phyloP scores from a whole-genome alignment of 2,888 invertebrate genomes.

The Netelia virgata region DNA sequence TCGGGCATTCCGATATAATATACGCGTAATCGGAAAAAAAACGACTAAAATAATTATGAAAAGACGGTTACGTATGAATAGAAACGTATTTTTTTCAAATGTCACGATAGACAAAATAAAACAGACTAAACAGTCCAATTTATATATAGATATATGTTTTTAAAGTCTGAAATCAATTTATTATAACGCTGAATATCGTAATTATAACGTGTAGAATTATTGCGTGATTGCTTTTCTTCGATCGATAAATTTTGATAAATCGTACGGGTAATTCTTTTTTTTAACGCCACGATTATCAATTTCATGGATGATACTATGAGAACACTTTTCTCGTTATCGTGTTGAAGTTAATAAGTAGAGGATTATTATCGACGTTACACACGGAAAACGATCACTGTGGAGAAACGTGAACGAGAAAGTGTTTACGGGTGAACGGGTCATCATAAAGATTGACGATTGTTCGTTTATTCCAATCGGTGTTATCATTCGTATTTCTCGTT shows the following conservation, averaged over 20 bases:
- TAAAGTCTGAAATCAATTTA: not conserved
- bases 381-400: not conserved
- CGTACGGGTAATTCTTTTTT: not conserved
- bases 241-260: no score
- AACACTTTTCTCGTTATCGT: no score
- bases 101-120: not conserved
- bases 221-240: no score
- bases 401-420: not conserved
- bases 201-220: not conserved
- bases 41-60: not conserved
- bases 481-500: slow-evolving; percentile 59
- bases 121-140: not conserved
- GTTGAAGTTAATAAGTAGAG: not conserved
- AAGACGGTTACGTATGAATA: not conserved
- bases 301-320: not conserved
- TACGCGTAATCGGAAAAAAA: not conserved
- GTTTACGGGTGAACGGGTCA: not conserved
- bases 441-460: slow-evolving; percentile 12
- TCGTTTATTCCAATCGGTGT: slow-evolving; percentile 36
- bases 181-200: not conserved
- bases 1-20: slow-evolving; percentile 12
- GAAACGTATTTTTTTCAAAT: slow-evolving; percentile 16
- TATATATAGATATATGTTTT: no score
- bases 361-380: not conserved
- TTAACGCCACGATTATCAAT: not conserved